phyloP scores from a whole-genome alignment of 1,140 invertebrate genomes.

The Drosophila setifemur region DNA sequence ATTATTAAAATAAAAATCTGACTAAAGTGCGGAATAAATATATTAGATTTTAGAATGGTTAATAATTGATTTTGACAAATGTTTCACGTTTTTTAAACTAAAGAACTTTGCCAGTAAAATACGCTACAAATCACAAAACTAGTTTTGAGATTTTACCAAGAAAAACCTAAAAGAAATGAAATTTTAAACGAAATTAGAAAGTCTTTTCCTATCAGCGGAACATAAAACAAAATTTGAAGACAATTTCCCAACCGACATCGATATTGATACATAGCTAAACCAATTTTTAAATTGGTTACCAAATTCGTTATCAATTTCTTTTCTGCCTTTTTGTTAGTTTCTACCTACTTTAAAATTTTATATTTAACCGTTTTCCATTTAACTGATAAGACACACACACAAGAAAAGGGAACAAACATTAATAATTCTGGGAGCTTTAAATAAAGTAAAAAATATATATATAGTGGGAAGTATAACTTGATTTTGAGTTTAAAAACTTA shows the following conservation, averaged over 20 bases:
- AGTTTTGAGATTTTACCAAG: no score
- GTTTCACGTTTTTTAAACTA: no score
- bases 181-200: conserved; percentile 26
- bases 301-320: conserved; percentile 65
- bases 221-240: conserved; percentile 16
- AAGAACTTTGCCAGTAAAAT: no score
- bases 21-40: no score
- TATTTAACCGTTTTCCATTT: conserved; percentile 7
- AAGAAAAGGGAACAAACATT: conserved; percentile 33
- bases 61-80: no score
- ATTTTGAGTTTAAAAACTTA: conserved; percentile 27
- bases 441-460: not conserved
- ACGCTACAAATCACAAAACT: no score
- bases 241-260: conserved; percentile 2
- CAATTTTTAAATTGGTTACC: conserved; percentile 67
- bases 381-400: conserved; percentile 14
- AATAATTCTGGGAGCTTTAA: conserved; percentile 12
- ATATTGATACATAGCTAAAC: conserved; percentile 34
- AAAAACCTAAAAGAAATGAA: not conserved
- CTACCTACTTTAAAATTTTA: no score
- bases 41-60: no score
- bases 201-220: not conserved
- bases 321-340: no score
- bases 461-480: conserved; percentile 26
- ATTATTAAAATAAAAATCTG: no score